Conservation (phyloP, 1,140 invertebrate genomes). For the Orius insidiosus region DNA sequence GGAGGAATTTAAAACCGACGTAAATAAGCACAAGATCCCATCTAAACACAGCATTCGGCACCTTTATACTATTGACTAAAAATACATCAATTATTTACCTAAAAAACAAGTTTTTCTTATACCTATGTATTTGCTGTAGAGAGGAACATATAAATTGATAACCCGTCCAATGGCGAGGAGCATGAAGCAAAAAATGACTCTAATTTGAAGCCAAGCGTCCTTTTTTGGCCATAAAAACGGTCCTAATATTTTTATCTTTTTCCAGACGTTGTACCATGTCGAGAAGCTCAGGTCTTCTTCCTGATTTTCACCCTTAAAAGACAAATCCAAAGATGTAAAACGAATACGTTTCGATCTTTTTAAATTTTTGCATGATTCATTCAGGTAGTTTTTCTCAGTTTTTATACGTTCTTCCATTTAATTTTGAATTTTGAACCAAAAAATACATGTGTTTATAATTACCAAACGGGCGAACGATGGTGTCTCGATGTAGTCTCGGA, state of each 20-base stretch:
- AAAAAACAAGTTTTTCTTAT: slow-evolving; percentile 11
- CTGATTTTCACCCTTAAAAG: slow-evolving; percentile 8
- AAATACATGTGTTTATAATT: not conserved
- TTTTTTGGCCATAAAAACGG: slow-evolving; percentile 93
- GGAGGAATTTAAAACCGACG: slow-evolving; percentile 75
- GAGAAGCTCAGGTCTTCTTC: slow-evolving; percentile 27
- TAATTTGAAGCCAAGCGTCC: slow-evolving; percentile 52
- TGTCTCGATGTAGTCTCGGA: not conserved
- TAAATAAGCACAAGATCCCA: slow-evolving; percentile 83
- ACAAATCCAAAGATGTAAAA: slow-evolving; percentile 10
- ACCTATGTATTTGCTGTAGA: slow-evolving; percentile 78
- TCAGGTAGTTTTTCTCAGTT: too few relatives aligned
- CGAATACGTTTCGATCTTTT: not conserved
- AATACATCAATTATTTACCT: slow-evolving; percentile 28
- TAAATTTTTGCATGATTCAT: not conserved
- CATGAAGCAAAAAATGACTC: slow-evolving; percentile 67
- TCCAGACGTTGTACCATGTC: slow-evolving; percentile 60
- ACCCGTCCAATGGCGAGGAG: slow-evolving; percentile 61
- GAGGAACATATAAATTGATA: slow-evolving; percentile 85
- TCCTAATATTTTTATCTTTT: slow-evolving; percentile 58
- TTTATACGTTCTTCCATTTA: too few relatives aligned
- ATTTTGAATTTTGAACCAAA: slow-evolving; percentile 3
- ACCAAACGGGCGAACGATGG: too few relatives aligned
- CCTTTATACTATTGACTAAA: slow-evolving; percentile 58
- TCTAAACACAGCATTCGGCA: slow-evolving; percentile 39